These are phyloP conservation scores for Salminus brasiliensis DNA, from an alignment of 2,113 vertebrate species.

Conservation along the genomic window DNA sequence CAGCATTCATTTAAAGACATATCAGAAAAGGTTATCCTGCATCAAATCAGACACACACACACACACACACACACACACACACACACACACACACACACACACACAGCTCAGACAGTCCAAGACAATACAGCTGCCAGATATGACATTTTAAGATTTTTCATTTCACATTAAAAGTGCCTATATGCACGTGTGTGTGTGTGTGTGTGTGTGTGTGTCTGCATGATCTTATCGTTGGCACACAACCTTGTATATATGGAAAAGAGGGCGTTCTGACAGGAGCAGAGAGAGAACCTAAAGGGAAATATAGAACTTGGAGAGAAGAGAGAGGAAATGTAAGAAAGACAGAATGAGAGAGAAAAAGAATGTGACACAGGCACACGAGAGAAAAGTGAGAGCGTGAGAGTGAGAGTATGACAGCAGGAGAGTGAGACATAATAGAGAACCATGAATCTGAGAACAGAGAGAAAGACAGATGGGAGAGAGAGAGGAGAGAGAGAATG, in stretches of 20 bases:
- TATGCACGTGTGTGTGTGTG: neutral
- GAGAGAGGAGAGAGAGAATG: too few species aligned
- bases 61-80: slow-evolving; percentile 58
- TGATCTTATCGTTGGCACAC: slow-evolving; percentile 7
- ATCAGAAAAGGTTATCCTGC: slow-evolving; percentile 78
- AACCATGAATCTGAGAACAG: too few species aligned
- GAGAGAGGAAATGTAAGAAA: neutral
- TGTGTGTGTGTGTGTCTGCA: neutral
- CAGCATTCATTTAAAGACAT: slow-evolving; percentile 72
- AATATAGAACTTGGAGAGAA: neutral
- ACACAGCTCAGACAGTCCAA: too few species aligned
- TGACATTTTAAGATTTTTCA: slow-evolving; percentile 51
- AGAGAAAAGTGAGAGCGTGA: too few species aligned
- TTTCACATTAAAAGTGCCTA: slow-evolving; percentile 31
- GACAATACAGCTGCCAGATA: slow-evolving; percentile 53
- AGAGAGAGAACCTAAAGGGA: slow-evolving; percentile 13
- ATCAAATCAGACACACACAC: slow-evolving; percentile 69
- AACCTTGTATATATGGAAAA: slow-evolving; percentile 49
- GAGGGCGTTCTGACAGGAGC: slow-evolving; percentile 23
- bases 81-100: too few species aligned
- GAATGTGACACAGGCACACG: too few species aligned
- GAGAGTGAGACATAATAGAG: too few species aligned
- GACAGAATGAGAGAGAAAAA: neutral
- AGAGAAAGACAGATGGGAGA: too few species aligned
- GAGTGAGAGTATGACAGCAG: too few species aligned